Evolutionary conservation across 2,113 vertebrate species (phyloP).

Genomic region (Anhinga rufa): DNA sequence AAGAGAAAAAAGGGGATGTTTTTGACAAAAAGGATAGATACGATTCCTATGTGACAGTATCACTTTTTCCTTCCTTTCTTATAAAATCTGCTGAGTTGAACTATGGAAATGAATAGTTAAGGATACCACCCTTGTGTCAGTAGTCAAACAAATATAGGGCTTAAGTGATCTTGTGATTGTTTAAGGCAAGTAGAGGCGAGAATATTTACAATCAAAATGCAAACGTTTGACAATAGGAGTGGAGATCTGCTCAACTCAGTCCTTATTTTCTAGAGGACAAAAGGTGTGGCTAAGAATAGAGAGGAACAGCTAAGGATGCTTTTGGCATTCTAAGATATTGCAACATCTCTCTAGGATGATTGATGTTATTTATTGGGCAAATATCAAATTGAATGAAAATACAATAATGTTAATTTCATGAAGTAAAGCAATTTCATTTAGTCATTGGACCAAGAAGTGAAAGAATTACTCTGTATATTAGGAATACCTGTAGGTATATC

Average conservation of each 20-base stretch:
- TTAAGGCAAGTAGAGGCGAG: not conserved
- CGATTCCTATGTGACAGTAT: not conserved
- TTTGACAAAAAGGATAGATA: not conserved
- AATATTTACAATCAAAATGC: not conserved
- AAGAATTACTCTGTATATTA: not conserved
- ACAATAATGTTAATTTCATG: not conserved
- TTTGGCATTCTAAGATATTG: not conserved
- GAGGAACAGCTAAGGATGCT: not conserved
- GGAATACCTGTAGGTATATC: not conserved
- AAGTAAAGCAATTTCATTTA: not conserved
- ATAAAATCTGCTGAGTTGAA: not conserved
- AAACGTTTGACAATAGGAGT: not conserved
- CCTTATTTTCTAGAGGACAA: not conserved
- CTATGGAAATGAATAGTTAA: not conserved
- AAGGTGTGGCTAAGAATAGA: not conserved
- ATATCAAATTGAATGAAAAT: not conserved
- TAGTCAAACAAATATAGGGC: not conserved
- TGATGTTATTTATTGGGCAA: not conserved
- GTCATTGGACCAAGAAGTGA: not conserved
- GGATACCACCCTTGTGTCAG: not conserved
- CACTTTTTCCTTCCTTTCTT: not conserved
- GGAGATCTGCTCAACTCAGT: not conserved
- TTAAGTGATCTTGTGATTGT: not conserved
- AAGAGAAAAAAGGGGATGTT: rapidly evolving
- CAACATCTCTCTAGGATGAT: not conserved